Evolutionary conservation across 2,888 invertebrate genomes (phyloP), one percentile per base, ranked within the genome.

Genomic region (Parnassius glacialis): DNA sequence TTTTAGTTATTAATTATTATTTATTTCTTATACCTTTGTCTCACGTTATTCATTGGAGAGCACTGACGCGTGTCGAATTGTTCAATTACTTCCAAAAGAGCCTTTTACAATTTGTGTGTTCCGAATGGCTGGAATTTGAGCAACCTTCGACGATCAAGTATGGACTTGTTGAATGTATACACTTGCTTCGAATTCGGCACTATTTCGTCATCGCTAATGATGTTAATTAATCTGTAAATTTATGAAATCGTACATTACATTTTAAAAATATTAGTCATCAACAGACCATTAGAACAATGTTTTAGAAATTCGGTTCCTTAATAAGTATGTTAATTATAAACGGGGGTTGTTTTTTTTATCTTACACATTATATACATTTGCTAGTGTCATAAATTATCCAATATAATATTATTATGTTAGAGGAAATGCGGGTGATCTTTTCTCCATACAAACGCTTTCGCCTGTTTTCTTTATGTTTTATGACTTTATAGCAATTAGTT

Each of bases 1-100:
- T 76, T 71, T 84, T 86, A 85, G 81, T 74, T 83, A 81, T 82
- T 87, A 85, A 84, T 81, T 61, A 79, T 73, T 74, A 74, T 62
- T 63, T 76, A 41, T 74, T 79, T 74, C 76, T 73, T 77, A 74
- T 77, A 73, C 60, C 67, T 74, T 73, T 73, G 57, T 69, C 72
- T 79, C 75, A 73, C 81, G 79, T 79, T 78, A 76, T 81, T 77
- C 76, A 78, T 76, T 70, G 69, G 64, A 61, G 66, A 61, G 63
- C 64, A 61, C 52, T 55, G 57, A 52, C 47, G 62, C 53, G 53
- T 54, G 54, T 41, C 62, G 16, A 42, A 62, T 62, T 43, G 50
- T 61, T 34, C 56, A 52, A 56, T 61, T 61, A 51, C 56, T 56
- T 45, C 25, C 51, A 56, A 61, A 55, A 12, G 43, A 52, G 44